Evolutionary conservation across 2,797 vertebrate species (phyloP).

Genomic region (Eurystomus glaucurus): DNA sequence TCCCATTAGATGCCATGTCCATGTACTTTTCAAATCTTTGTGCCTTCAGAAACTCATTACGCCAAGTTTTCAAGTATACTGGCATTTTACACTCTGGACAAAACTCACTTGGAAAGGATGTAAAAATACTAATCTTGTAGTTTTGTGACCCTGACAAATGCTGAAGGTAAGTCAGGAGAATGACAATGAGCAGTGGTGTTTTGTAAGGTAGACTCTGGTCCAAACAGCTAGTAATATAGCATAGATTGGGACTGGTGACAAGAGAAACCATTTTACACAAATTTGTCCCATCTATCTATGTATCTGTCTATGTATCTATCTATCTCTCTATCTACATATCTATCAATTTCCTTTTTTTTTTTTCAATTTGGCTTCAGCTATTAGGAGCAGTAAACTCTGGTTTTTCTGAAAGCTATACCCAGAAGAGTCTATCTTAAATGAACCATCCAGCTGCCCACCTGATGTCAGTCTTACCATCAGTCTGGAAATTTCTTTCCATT

Average conservation of each 20-base stretch:
- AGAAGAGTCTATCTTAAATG: neutral
- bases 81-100: neutral
- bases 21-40: neutral
- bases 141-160: neutral
- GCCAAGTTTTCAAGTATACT: neutral
- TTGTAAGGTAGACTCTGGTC: neutral
- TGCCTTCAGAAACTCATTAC: neutral
- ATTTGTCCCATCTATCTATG: neutral
- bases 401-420: neutral
- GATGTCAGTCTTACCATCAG: neutral
- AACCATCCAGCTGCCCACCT: neutral
- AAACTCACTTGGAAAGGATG: neutral
- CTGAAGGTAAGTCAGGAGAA: neutral
- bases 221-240: neutral
- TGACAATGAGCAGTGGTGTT: neutral
- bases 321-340: neutral
- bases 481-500: neutral
- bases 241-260: neutral
- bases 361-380: neutral
- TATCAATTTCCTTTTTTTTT: neutral
- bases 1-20: neutral
- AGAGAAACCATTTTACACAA: neutral
- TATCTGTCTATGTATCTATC: neutral
- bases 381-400: neutral
- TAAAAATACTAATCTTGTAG: neutral